A percentile compares a stretch with the other conserved stretches of the same genome.
Evolutionary conservation across 2,797 vertebrate species (phyloP).

Genomic region (Etheostoma perlongum): DNA sequence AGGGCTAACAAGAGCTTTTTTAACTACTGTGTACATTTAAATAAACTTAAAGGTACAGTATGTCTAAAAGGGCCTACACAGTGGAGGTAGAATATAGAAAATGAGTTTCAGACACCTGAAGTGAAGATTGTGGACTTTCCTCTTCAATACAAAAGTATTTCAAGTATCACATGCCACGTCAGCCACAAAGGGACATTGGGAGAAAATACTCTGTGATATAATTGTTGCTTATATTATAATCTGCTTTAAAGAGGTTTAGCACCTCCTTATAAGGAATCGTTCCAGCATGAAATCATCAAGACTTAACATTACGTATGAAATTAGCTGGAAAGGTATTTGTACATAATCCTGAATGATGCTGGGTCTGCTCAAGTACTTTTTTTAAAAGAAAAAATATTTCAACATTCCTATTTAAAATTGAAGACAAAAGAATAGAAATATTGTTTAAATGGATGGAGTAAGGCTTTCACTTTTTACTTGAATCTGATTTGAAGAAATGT

Average conservation of each 20-base stretch:
- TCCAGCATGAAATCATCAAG: slow-evolving; percentile 54
- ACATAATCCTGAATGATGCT: slow-evolving; percentile 29
- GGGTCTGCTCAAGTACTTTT: slow-evolving; percentile 41
- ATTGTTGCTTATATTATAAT: slow-evolving; percentile 51
- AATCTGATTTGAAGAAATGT: slow-evolving; percentile 76
- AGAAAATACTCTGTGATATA: slow-evolving; percentile 48
- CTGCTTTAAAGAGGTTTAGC: slow-evolving; percentile 54
- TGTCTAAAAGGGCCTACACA: slow-evolving; percentile 10
- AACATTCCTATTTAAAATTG: slow-evolving; percentile 43
- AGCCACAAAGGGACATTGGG: slow-evolving; percentile 42
- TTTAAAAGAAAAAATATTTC: slow-evolving; percentile 3
- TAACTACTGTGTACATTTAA: slow-evolving; percentile 20
- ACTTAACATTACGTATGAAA: slow-evolving; percentile 51
- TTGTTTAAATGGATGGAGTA: slow-evolving; percentile 61
- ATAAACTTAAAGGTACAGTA: slow-evolving; percentile 26
- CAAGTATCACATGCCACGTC: slow-evolving; percentile 68
- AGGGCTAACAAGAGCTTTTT: slow-evolving; percentile 15
- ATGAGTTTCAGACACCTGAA: slow-evolving; percentile 64
- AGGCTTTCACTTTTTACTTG: slow-evolving; percentile 62
- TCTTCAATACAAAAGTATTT: slow-evolving; percentile 48
- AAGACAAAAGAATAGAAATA: slow-evolving; percentile 14
- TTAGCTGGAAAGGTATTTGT: slow-evolving; percentile 37
- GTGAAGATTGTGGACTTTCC: slow-evolving; percentile 52
- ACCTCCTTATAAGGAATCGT: slow-evolving; percentile 30
- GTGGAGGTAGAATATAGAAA: slow-evolving; percentile 65